Evolutionary conservation across 2,113 vertebrate genomes (phyloP), one percentile per base, ranked within the genome.

Genomic region (Halcyon senegalensis): DNA sequence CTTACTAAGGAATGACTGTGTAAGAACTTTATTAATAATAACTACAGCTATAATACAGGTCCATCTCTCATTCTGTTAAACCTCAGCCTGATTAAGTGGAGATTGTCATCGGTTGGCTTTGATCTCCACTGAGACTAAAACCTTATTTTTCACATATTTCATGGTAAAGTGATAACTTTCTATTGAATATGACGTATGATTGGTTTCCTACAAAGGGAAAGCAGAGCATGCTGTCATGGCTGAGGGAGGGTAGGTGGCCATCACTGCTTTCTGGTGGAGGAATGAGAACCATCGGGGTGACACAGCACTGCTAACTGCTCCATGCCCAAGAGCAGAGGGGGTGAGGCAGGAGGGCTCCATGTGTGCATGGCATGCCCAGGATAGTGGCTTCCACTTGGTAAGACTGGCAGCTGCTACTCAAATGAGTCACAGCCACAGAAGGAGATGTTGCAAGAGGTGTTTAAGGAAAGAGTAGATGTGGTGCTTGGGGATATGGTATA

Each of bases 11-110:
- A 73, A 74, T 2, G 8, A 68, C 62, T 46, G n/a, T 43, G 79
- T 88, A 90, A 91, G 92, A 88, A 84, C 60, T 89, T 85, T 31
- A 91, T 73, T 76, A 91, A 91, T 44, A 90, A 70, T 64, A 89
- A 82, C 37, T 10, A 50, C 41, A 90, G 33, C 56, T 43, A 24
- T n/a, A 85, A 75, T 62, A 53, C 27, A 55, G 16, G 60, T 66
- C 80, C 11, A 39, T 89, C 92, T 92, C 63, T 90, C 73, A 74
- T 76, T 77, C 84, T 70, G 50, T 87, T 90, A 84, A 80, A 86
- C 17, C 50, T 59, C 83, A 83, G 72, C n/a, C 53, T 84, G 51
- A 80, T 63, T 68, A 84, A 89, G 33, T 30, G 46, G 41, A 76
- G 58, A 83, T 44, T 88, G 55, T 53, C 76, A 79, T 2, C 83